Percentiles rank a stretch among this genome's conserved stretches.
These are phyloP conservation scores for Lichenostomus cassidix DNA, from an alignment of 2,113 vertebrate species.

Conservation along the genomic window DNA sequence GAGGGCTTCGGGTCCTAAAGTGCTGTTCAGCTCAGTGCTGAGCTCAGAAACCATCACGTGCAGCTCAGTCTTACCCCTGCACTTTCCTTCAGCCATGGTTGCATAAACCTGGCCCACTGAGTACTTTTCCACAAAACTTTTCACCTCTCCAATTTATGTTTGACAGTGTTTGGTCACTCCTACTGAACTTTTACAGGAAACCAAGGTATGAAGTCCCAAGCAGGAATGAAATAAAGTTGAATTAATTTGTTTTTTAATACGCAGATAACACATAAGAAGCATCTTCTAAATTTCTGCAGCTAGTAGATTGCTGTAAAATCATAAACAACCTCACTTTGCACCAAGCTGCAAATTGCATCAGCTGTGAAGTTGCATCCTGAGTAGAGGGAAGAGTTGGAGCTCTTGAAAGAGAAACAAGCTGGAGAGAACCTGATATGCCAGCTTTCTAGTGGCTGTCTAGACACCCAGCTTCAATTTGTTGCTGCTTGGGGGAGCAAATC, in stretches of 20 bases:
- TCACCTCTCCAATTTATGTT: neutral
- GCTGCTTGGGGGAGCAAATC: neutral
- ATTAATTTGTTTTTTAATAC: neutral
- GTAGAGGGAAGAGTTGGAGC: neutral
- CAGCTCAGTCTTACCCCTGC: neutral
- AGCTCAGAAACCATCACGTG: fast-evolving
- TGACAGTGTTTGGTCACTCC: neutral
- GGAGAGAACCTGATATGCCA: neutral
- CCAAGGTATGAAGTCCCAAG: neutral
- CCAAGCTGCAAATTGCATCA: neutral
- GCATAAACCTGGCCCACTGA: neutral
- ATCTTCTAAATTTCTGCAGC: neutral
- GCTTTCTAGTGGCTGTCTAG: neutral
- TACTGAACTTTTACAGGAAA: neutral
- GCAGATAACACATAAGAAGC: neutral
- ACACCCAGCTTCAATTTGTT: neutral
- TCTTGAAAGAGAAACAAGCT: neutral
- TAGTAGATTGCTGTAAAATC: neutral
- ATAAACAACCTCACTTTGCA: neutral
- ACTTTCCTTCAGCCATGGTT: neutral
- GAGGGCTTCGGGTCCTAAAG: neutral
- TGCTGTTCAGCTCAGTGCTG: neutral
- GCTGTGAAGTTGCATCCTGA: neutral
- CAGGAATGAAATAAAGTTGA: neutral
- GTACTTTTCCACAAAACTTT: neutral